Evolutionary conservation across 2,888 invertebrate species (phyloP).

Genomic region (Callosobruchus maculatus): DNA sequence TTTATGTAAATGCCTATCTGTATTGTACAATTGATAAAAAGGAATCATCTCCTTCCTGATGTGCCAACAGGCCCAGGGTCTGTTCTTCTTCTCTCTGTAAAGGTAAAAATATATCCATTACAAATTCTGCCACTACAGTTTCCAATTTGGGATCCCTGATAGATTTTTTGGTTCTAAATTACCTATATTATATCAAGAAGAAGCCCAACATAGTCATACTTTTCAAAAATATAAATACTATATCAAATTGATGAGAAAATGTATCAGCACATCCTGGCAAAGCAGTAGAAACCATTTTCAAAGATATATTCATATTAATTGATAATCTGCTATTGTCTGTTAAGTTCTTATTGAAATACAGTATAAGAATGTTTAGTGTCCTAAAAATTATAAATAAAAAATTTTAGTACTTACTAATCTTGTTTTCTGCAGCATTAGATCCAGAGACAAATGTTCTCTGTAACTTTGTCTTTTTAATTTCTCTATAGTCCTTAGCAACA

Average conservation of each 20-base stretch:
- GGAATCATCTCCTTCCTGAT: not conserved
- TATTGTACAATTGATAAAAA: not conserved
- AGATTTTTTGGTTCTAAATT: too few species aligned
- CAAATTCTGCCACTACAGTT: not conserved
- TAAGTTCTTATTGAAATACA: too few species aligned
- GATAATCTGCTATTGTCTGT: too few species aligned
- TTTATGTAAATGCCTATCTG: not conserved
- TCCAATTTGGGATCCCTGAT: too few species aligned
- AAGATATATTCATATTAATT: too few species aligned
- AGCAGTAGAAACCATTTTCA: too few species aligned
- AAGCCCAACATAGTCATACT: too few species aligned
- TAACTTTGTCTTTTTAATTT: conserved; percentile 54
- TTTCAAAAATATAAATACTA: too few species aligned
- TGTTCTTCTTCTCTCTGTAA: conserved; percentile 28
- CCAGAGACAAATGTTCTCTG: conserved; percentile 66
- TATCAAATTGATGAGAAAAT: too few species aligned
- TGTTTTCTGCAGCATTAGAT: conserved; percentile 59
- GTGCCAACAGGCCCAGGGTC: conserved; percentile 25
- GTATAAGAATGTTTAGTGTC: too few species aligned
- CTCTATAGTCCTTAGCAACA: conserved; percentile 69
- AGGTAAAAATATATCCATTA: not conserved
- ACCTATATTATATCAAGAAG: too few species aligned
- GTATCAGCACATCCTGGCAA: too few species aligned
- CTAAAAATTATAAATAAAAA: not conserved
- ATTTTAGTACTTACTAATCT: conserved; percentile 36